Evolutionary conservation across 2,113 vertebrate species (phyloP).

Genomic region (Ascaphus truei): DNA sequence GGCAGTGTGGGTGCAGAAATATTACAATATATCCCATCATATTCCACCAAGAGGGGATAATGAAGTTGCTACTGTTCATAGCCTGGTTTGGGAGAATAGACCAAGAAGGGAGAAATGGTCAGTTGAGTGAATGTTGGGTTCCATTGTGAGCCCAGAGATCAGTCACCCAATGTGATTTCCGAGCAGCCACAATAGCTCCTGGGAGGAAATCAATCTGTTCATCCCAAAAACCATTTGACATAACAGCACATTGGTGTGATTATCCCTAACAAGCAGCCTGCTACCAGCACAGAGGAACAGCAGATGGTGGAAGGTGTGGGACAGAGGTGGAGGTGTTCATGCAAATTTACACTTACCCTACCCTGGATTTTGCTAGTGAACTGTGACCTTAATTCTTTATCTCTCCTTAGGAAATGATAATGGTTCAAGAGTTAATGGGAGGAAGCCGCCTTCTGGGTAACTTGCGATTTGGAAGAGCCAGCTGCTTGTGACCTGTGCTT

Average conservation of each 20-base stretch:
- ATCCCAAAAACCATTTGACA: not conserved
- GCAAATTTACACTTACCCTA: constrained; percentile 30
- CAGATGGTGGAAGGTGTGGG: constrained; percentile 31
- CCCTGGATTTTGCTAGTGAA: constrained; percentile 21
- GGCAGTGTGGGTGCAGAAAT: no score
- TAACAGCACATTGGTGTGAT: not conserved
- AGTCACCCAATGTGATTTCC: no score
- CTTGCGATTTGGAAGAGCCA: constrained; percentile 16
- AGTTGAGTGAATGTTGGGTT: no score
- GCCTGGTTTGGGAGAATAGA: no score
- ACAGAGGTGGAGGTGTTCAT: constrained; percentile 28
- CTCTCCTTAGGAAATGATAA: constrained; percentile 21
- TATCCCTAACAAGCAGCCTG: constrained; percentile 13
- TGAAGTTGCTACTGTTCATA: no score
- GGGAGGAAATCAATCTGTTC: not conserved
- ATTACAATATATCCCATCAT: no score
- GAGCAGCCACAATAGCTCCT: not conserved
- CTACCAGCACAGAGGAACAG: not conserved
- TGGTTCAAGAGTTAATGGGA: constrained; percentile 20
- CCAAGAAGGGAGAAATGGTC: no score
- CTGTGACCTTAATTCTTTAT: constrained; percentile 29
- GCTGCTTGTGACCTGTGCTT: constrained; percentile 10
- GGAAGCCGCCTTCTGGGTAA: constrained; percentile 9
- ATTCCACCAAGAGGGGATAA: no score
- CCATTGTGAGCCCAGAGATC: no score